Base-by-base conservation (phyloP, 2,113 vertebrate genomes). In the Copsychus sechellarum region DNA sequence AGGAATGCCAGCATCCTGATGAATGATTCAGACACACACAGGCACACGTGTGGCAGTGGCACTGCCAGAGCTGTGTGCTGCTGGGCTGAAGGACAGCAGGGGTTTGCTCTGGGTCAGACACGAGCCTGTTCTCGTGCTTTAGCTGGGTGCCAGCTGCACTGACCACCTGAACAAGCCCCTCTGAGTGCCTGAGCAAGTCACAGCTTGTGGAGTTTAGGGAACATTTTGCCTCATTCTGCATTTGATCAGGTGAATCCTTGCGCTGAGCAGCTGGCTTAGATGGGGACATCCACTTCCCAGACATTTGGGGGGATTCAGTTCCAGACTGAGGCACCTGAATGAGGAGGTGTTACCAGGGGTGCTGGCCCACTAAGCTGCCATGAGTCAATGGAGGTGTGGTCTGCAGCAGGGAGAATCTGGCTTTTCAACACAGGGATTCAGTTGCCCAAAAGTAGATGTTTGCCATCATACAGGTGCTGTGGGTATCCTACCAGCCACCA, bases 61-160 rank as follows among this genome's bases (percentile, higher is more conserved):
- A 19, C 6, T 33, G 6, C 5, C 53, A 86, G 38, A 45, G 53
- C 64, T 61, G 18, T 29, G 66, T 69, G 79, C 82, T 72, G n/a
- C 77, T 89, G 19, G 45, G 38, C 54, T 2, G 3, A 57, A 47
- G 9, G 28, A 40, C 61, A 45, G 0, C 24, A 47, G 2, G 3
- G 6, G 11, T 67, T 24, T 50, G 64, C 16, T 29, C 47, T 42
- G 29, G 50, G 21, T 73, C 71, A 43, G 58, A 38, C n/a, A 28
- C 0, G 0, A 70, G 38, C 62, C 5, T 47, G 43, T 47, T 92
- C 69, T 47, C 1, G 1, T 1, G 10, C 34, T 21, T 50, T 19
- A 29, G 23, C 42, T 51, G 86, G 56, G 28, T 74, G 38, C 56
- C 71, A 86, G 51, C 34, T 33, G 1, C 0, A 0, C 60, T 42